Conservation (phyloP, 2,888 invertebrate species). For the Timema cristinae region DNA sequence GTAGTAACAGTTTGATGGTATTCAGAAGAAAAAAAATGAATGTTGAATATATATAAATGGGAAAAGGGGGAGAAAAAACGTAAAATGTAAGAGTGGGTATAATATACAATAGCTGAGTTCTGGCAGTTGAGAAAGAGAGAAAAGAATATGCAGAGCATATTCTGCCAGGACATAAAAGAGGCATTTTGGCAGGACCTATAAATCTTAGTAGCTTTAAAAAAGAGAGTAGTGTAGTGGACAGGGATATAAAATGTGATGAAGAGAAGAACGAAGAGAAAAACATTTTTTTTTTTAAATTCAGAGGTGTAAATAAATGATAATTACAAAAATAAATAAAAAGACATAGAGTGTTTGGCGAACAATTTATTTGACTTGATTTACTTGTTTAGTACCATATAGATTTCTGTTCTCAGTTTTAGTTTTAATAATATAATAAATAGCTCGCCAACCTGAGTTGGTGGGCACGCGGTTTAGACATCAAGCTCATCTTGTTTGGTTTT, state of each 20-base stretch:
- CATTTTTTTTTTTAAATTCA: too few relatives aligned
- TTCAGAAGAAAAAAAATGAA: slow-evolving; percentile 10
- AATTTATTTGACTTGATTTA: too few relatives aligned
- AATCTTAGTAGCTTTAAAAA: slow-evolving; percentile 43
- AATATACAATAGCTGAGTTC: background rate
- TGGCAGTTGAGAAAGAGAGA: slow-evolving; percentile 13
- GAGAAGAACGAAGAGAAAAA: background rate
- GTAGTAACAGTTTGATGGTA: slow-evolving; percentile 19
- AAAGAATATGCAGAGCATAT: slow-evolving; percentile 35
- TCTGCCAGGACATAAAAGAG: slow-evolving; percentile 48
- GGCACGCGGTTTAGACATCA: too few relatives aligned
- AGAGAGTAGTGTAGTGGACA: background rate
- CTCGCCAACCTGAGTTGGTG: too few relatives aligned
- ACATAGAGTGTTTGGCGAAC: too few relatives aligned
- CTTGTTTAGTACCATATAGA: too few relatives aligned
- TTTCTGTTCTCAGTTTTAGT: too few relatives aligned
- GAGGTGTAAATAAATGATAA: too few relatives aligned
- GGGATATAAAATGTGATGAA: slow-evolving; percentile 38
- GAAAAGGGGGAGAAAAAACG: background rate
- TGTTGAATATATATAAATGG: background rate
- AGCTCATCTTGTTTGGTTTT: too few relatives aligned
- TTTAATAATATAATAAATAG: too few relatives aligned
- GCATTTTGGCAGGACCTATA: slow-evolving; percentile 45
- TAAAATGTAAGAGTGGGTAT: slow-evolving; percentile 5
- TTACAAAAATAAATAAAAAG: too few relatives aligned